Evolutionary conservation across 2,888 invertebrate species (phyloP).

Genomic region (Noctua janthe): DNA sequence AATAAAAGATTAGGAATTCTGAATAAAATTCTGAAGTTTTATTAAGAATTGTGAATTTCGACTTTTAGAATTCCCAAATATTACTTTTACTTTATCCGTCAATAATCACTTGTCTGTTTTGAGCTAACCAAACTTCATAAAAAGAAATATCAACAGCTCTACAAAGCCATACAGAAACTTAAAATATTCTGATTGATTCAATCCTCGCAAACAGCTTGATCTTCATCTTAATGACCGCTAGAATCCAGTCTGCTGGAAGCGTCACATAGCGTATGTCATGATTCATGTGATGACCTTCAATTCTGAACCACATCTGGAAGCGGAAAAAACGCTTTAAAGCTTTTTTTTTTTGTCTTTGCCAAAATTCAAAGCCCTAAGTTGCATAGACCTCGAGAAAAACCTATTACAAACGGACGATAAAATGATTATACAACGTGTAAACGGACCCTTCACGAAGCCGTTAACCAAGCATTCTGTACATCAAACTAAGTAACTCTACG

Average conservation of each 20-base stretch:
- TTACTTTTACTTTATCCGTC: neutral
- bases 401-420: neutral
- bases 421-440: neutral
- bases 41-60: neutral
- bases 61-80: neutral
- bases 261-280: slow-evolving; percentile 79
- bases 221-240: slow-evolving; percentile 81
- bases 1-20: neutral
- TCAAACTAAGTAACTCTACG: too few species aligned
- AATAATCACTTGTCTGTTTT: neutral
- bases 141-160: neutral
- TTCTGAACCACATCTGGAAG: slow-evolving; percentile 80
- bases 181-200: slow-evolving; percentile 64
- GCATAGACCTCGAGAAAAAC: neutral
- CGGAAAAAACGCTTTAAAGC: slow-evolving; percentile 18
- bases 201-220: slow-evolving; percentile 76
- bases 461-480: too few species aligned
- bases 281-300: slow-evolving; percentile 80
- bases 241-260: slow-evolving; percentile 78
- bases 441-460: too few species aligned
- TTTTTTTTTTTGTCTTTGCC: neutral
- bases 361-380: neutral
- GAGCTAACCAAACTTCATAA: neutral
- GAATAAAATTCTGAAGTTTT: neutral
- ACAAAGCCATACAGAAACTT: neutral